phyloP scores from a whole-genome alignment of 2,888 invertebrate species.

The Allacma fusca region DNA sequence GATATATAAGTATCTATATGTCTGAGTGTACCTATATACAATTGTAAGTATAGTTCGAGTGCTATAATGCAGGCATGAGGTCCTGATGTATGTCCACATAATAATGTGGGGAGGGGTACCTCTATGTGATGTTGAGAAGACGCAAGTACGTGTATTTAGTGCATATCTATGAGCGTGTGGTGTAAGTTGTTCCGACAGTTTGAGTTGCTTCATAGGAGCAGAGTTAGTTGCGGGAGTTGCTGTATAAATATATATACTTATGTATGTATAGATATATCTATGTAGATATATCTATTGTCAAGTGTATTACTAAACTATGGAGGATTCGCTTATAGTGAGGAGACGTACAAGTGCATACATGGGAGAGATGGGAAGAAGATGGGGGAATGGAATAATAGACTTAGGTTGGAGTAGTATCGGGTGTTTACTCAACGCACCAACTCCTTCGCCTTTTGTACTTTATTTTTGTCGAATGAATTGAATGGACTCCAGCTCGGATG shows the following conservation, averaged over 20 bases:
- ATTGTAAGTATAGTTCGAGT: too few species aligned
- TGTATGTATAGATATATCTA: too few species aligned
- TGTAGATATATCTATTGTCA: too few species aligned
- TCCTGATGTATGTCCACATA: too few species aligned
- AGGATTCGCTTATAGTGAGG: too few species aligned
- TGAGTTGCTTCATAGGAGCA: background rate
- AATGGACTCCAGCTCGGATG: background rate
- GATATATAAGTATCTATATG: too few species aligned
- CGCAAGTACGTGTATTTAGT: background rate
- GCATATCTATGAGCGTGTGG: background rate
- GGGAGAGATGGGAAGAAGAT: background rate
- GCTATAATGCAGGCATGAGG: too few species aligned
- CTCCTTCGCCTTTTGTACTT: slow-evolving; percentile 7
- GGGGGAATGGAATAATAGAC: background rate
- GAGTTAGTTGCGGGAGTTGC: background rate
- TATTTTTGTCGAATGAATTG: slow-evolving; percentile 8
- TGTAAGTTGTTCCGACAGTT: background rate
- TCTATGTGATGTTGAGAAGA: background rate
- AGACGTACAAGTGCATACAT: background rate
- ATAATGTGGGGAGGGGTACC: too few species aligned
- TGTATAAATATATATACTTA: too few species aligned
- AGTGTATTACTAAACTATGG: too few species aligned
- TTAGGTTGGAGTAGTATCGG: background rate
- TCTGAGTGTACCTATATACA: too few species aligned
- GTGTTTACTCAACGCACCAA: slow-evolving; percentile 11